Base-by-base conservation (phyloP, 2,797 vertebrate genomes). In the Agapornis canus region DNA sequence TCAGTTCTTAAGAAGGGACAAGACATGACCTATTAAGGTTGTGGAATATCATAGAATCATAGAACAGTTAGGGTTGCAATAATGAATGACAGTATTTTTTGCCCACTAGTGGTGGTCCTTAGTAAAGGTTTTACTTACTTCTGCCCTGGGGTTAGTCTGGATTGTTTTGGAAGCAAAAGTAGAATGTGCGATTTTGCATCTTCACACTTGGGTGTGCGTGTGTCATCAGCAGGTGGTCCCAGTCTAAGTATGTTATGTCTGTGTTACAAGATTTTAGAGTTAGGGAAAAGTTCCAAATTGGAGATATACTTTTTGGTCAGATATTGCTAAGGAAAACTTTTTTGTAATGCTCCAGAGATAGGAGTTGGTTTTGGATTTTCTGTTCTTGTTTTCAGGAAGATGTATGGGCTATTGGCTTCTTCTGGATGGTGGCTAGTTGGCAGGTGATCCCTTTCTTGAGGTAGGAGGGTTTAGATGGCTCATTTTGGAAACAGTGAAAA, bases 181-280 rank as follows among this genome's bases (percentile, higher is more conserved):
- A 4, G 54, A 80, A 12, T 29, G 5, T 23, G 1, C 47, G 35
- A 6, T 20, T 52, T 4, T 63, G 4, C 23, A 4, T 47, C 19
- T 35, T 57, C 3, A 8, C 10, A 11, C 9, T 1, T 4, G 5
- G 5, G 0, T 56, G 19, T 51, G 12, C 15, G 1, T 86, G 22
- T 82, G 22, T 82, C 19, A 26, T 71, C 63, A 56, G 18, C 27
- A 63, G 51, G 23, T 40, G 16, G 13, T 81, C 18, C 11, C 19
- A 15, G 66, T 64, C 16, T 10, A 64, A 17, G 5, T 48, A 16
- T 52, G 60, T 89, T 4, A 1, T 76, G 0, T 61, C 51, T 71
- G 14, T 63, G 23, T 76, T 83, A 65, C 20, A 9, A 52, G 18
- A 23, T 63, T 57, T 47, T 27, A 48, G 47, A 77, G 27, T 31